A percentile compares a stretch with the other conserved stretches of the same genome.
Evolutionary conservation across 2,113 vertebrate genomes (phyloP).

Genomic region (Chaetops frenatus): DNA sequence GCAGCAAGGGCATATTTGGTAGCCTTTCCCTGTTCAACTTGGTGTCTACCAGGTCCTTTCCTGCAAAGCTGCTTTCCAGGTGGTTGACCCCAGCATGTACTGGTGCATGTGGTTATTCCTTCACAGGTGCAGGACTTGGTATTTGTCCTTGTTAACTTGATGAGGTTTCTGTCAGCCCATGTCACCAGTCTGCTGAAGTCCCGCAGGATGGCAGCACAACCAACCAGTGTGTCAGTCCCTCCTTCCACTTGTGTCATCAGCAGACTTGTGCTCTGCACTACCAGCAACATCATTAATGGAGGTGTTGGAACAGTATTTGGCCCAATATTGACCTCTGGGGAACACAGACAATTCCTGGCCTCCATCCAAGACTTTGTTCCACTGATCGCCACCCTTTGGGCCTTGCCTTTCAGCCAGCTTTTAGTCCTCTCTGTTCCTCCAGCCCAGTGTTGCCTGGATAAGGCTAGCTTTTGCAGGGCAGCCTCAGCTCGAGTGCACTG

Average conservation of each 20-base stretch:
- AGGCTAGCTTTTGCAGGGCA: not conserved
- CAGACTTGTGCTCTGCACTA: not conserved
- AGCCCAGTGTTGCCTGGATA: not conserved
- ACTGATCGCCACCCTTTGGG: not conserved
- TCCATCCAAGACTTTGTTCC: not conserved
- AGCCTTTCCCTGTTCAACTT: not conserved
- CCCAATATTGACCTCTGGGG: not conserved
- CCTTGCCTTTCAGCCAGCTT: not conserved
- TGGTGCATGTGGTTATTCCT: not conserved
- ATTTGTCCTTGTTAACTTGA: not conserved
- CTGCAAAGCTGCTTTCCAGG: not conserved
- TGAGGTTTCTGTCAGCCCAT: not conserved
- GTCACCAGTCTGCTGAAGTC: not conserved
- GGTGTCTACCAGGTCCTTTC: not conserved
- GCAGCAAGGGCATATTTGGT: not conserved
- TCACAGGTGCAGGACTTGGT: not conserved
- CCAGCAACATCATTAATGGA: rapidly evolving
- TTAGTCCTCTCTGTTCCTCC: not conserved
- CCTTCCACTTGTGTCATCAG: not conserved
- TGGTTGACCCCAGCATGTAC: not conserved
- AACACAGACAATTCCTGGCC: not conserved
- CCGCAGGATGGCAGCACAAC: not conserved
- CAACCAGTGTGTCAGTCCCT: not conserved
- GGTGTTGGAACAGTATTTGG: not conserved
- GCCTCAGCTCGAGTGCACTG: not conserved